phyloP scores from a whole-genome alignment of 37 sponge, comb jelly and placozoan genomes.

The Mnemiopsis leidyi region DNA sequence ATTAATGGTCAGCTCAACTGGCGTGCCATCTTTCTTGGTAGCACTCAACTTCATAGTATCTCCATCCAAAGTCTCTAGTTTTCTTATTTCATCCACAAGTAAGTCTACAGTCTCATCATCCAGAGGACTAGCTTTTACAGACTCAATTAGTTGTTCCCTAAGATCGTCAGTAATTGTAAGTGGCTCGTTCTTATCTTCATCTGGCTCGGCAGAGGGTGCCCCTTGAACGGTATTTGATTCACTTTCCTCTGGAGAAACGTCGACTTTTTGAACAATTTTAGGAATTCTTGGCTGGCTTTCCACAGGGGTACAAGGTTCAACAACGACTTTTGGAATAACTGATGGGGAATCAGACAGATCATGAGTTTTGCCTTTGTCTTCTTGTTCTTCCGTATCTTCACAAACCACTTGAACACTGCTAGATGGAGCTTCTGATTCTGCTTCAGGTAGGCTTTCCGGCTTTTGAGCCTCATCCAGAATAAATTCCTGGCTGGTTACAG shows the following conservation, averaged over 20 bases:
- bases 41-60: background rate
- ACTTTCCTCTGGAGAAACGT: background rate
- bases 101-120: background rate
- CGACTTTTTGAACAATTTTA: background rate
- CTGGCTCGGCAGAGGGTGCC: background rate
- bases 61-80: background rate
- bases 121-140: background rate
- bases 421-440: background rate
- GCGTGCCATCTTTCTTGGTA: slow-evolving; percentile 29
- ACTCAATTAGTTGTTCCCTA: background rate
- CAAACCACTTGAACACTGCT: too few species aligned
- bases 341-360: background rate
- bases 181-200: too few species aligned
- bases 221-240: background rate
- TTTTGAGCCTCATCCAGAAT: background rate
- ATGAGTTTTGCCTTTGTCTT: background rate
- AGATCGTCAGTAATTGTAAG: slow-evolving; percentile 18
- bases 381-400: background rate
- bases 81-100: slow-evolving; percentile 8
- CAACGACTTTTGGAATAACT: background rate
- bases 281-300: background rate
- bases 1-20: background rate
- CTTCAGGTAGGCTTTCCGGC: background rate
- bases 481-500: background rate
- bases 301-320: background rate